phyloP scores from a whole-genome alignment of 2,888 invertebrate species.

The Phytoseiulus persimilis region DNA sequence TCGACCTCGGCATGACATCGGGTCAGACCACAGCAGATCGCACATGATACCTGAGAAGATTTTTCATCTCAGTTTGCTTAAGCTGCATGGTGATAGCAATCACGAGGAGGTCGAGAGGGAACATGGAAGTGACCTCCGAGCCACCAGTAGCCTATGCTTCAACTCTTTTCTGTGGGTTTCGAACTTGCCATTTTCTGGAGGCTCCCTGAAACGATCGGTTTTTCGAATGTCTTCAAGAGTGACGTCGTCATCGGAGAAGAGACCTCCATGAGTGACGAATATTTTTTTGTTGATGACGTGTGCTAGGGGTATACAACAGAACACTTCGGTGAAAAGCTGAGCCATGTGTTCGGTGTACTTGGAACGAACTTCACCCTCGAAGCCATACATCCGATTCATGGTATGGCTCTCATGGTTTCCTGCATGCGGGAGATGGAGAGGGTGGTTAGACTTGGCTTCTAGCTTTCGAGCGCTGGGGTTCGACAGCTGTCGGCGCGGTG shows the following conservation, averaged over 20 bases:
- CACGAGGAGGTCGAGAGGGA: no score
- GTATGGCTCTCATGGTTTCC: constrained; percentile 97
- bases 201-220: constrained; percentile 86
- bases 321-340: constrained; percentile 94
- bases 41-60: constrained; percentile 71
- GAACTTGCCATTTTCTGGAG: constrained; percentile 79
- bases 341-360: constrained; percentile 94
- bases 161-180: not conserved
- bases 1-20: constrained; percentile 76
- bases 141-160: no score
- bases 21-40: constrained; percentile 96
- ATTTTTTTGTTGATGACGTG: constrained; percentile 83
- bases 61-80: not conserved
- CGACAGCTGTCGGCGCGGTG: no score
- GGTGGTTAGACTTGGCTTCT: not conserved
- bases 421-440: constrained; percentile 50
- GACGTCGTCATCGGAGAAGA: constrained; percentile 85
- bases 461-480: no score
- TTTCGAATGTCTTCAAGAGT: constrained; percentile 82
- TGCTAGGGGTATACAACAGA: constrained; percentile 90
- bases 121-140: no score
- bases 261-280: constrained; percentile 91
- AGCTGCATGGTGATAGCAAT: no score
- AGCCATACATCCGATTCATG: constrained; percentile 99
- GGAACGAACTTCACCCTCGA: constrained; percentile 92